Base-by-base conservation (phyloP, 2,113 vertebrate genomes). In the Donacobius atricapilla region DNA sequence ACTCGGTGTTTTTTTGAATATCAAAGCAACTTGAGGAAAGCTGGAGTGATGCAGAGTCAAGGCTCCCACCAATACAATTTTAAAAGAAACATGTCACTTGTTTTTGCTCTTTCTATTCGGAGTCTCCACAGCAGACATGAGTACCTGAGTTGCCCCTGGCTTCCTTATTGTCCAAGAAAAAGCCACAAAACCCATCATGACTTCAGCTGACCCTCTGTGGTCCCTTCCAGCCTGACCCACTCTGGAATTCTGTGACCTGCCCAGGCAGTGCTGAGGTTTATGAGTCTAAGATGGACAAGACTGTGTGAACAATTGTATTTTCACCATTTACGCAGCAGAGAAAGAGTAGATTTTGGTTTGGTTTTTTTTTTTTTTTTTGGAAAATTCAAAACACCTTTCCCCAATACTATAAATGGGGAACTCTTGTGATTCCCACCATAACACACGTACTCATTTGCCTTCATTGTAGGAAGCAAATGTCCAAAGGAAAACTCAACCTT, bases 11-110 rank as follows among this genome's bases (percentile, higher is more conserved):
- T 95, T 79, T 79, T 54, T 94, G 81, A 90, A 82, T 97, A 93
- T 94, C 92, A 97, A 97, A 93, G 92, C 77, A 63, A 51, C 25
- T 95, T 93, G n/a, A 85, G 69, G 87, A 89, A 42, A 94, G 64
- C 65, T 56, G 89, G 64, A 85, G 47, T 13, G 88, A 69, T 79
- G 81, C 60, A 85, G 78, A 73, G 85, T 68, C 20, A 64, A 97
- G 93, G 63, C 37, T 90, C 65, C 61, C 72, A 68, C 33, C 57
- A 63, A 51, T 50, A 68, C 79, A 87, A 44, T 84, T 93, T 93
- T 79, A 96, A 94, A 96, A 91, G 82, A 93, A 96, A 56, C 17
- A 60, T 57, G 91, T 50, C 77, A 37, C 63, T 87, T 51, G 42
- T 69, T 90, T 92, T 85, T 64, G n/a, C 81, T 93, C 28, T 44